Evolutionary conservation across 1,140 invertebrate genomes (phyloP).

Genomic region (Drosophila novamexicana): DNA sequence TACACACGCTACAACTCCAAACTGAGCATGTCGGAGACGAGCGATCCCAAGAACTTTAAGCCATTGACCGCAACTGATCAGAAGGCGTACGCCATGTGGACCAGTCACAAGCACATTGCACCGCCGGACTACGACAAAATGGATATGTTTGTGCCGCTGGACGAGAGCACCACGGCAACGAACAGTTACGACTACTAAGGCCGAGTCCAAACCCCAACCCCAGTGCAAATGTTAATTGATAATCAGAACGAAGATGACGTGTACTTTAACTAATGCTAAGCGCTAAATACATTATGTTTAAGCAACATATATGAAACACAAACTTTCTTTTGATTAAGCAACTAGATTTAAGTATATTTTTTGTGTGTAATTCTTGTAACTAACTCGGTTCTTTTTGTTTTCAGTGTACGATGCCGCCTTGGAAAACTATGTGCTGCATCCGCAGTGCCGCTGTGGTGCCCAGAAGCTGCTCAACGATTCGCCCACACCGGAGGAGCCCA

Average conservation of each 20-base stretch:
- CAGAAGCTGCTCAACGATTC: conserved; percentile 65
- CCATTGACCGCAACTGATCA: conserved; percentile 78
- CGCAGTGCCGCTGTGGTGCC: conserved; percentile 66
- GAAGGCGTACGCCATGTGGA: conserved; percentile 82
- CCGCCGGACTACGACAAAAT: conserved; percentile 77
- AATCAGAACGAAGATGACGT: conserved; percentile 42
- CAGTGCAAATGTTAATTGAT: conserved; percentile 56
- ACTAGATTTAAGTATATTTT: conserved; percentile 17
- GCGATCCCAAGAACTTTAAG: conserved; percentile 79
- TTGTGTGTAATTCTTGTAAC: not conserved
- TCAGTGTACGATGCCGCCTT: conserved; percentile 62
- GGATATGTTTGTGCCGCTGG: conserved; percentile 74
- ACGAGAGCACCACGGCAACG: conserved; percentile 67
- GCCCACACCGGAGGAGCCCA: conserved; percentile 67
- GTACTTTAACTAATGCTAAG: conserved; percentile 78
- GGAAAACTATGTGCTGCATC: conserved; percentile 65
- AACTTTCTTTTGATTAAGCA: conserved; percentile 5
- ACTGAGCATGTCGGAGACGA: conserved; percentile 74
- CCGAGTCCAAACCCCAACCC: conserved; percentile 8
- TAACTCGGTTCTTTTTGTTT: conserved; percentile 21
- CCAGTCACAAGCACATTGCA: conserved; percentile 74
- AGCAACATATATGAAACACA: conserved; percentile 35
- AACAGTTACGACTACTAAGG: conserved; percentile 70
- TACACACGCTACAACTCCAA: conserved; percentile 81
- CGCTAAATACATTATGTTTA: conserved; percentile 71